Conservation (phyloP, 1,140 invertebrate species). For the Drosophila watanabei region DNA sequence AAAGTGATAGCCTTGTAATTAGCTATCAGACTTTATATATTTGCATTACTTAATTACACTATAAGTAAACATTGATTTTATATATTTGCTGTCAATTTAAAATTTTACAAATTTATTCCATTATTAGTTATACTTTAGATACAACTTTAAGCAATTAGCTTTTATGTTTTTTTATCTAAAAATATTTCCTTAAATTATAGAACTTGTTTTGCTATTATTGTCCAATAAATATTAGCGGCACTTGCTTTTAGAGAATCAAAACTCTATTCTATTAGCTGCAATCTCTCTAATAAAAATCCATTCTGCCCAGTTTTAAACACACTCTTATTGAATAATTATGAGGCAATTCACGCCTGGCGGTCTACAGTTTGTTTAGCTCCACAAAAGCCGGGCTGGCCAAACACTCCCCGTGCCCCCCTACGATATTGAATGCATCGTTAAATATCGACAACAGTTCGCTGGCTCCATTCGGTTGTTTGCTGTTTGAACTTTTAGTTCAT, state of each 20-base stretch:
- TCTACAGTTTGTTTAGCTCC: constrained; percentile 34
- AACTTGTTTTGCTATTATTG: neutral
- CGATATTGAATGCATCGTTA: constrained; percentile 58
- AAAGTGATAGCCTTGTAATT: neutral
- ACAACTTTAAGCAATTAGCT: neutral
- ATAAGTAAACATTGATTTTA: neutral
- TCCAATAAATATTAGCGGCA: neutral
- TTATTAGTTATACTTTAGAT: neutral
- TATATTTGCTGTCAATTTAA: neutral
- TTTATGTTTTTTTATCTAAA: neutral
- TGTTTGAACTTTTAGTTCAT: constrained; percentile 71
- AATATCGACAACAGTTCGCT: constrained; percentile 64
- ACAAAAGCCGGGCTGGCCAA: constrained; percentile 2
- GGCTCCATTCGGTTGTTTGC: constrained; percentile 45
- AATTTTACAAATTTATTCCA: neutral
- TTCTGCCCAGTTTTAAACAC: constrained; percentile 29
- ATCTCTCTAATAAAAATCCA: neutral
- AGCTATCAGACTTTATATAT: neutral
- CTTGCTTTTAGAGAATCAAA: neutral
- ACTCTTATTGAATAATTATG: constrained; percentile 63
- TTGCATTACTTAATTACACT: neutral
- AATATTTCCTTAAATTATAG: neutral
- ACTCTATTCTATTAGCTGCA: neutral
- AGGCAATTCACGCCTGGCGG: constrained; percentile 45
- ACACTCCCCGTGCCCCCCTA: neutral